Evolutionary conservation across 2,888 invertebrate genomes (phyloP).

Genomic region (Carpatolechia fugitivella): DNA sequence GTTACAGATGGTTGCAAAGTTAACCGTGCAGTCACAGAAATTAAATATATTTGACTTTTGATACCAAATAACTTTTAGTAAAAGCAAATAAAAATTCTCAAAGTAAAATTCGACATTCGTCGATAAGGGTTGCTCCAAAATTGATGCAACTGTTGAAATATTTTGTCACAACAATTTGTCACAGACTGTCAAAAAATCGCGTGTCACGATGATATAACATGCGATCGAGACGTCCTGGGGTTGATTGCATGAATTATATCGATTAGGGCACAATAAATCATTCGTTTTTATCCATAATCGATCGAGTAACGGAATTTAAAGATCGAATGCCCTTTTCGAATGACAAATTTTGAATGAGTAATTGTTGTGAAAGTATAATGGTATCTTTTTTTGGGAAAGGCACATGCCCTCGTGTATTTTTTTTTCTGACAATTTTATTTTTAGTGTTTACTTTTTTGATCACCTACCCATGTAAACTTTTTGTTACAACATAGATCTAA

Average conservation of each 20-base stretch:
- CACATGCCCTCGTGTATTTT: constrained; percentile 36
- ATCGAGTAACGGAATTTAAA: constrained; percentile 62
- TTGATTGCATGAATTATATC: constrained; percentile 64
- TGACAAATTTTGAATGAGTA: constrained; percentile 58
- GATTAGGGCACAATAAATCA: constrained; percentile 70
- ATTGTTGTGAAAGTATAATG: constrained; percentile 36
- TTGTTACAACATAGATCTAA: too few relatives aligned
- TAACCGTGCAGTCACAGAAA: neutral
- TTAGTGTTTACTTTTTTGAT: constrained; percentile 25
- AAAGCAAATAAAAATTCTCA: constrained; percentile 18
- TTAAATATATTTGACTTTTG: neutral
- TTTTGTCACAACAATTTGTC: constrained; percentile 79
- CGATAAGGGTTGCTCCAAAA: constrained; percentile 51
- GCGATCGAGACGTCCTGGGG: constrained; percentile 48
- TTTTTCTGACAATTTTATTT: constrained; percentile 21
- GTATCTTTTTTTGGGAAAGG: constrained; percentile 25
- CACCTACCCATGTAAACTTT: constrained; percentile 11
- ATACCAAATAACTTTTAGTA: neutral
- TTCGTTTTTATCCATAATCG: constrained; percentile 59
- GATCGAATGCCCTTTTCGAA: constrained; percentile 58
- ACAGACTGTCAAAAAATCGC: constrained; percentile 66
- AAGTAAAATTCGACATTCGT: constrained; percentile 31
- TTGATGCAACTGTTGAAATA: constrained; percentile 77
- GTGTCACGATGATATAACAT: constrained; percentile 59
- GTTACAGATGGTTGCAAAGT: constrained; percentile 8